Evolutionary conservation across 2,797 vertebrate species (phyloP).

Genomic region (Onychomys torridus): DNA sequence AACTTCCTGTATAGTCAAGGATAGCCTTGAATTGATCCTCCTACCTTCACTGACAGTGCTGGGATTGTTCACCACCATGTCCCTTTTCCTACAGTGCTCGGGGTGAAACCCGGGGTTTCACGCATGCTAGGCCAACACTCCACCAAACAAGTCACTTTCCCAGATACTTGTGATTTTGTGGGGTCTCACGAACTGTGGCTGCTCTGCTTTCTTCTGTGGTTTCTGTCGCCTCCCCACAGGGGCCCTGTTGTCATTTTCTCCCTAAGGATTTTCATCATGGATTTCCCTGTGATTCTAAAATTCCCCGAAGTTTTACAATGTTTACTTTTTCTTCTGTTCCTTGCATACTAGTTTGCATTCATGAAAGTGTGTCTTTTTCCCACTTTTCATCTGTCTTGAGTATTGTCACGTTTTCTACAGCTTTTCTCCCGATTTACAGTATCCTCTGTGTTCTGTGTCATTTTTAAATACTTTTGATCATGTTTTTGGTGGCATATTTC

Average conservation of each 20-base stretch:
- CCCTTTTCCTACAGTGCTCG: neutral
- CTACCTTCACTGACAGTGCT: neutral
- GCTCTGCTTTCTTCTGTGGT: neutral
- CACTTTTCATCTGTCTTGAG: conserved; percentile 34
- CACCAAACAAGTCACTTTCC: neutral
- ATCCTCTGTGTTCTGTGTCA: neutral
- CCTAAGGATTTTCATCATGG: neutral
- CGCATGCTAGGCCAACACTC: neutral
- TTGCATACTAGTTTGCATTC: conserved; percentile 22
- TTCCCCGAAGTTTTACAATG: neutral
- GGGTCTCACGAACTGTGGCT: neutral
- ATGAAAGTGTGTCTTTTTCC: neutral
- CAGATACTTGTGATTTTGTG: neutral
- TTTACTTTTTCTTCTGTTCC: neutral
- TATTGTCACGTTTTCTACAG: neutral
- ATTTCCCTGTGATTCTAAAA: conserved; percentile 3
- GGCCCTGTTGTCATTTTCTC: conserved; percentile 21
- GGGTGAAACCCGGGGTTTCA: neutral
- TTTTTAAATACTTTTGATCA: neutral
- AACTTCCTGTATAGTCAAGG: neutral
- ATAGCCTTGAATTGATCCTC: neutral
- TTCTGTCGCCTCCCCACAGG: neutral
- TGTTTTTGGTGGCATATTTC: neutral
- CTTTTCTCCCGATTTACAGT: neutral
- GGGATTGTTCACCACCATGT: neutral